A percentile compares a stretch with the other conserved stretches of the same genome.
Conservation (phyloP, 2,797 vertebrate species). For the Pitangus sulphuratus region DNA sequence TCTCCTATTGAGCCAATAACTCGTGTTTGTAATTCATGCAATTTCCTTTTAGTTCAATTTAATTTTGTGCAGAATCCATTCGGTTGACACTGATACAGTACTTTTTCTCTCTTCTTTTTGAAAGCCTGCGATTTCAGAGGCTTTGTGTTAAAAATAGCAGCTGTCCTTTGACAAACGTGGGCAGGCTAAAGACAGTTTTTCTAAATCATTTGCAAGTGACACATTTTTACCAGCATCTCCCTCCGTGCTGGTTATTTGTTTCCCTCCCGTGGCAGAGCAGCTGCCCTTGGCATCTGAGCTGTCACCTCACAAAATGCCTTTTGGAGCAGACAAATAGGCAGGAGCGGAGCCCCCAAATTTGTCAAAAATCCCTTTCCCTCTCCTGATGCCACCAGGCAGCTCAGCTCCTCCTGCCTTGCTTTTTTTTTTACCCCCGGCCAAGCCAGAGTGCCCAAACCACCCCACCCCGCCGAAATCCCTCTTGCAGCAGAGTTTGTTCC, state of each 20-base stretch:
- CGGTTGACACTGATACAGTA: neutral
- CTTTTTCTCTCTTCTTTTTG: neutral
- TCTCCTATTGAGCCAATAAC: neutral
- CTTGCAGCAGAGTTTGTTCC: neutral
- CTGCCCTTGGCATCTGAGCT: neutral
- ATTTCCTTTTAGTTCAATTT: slow-evolving; percentile 8
- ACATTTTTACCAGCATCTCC: neutral
- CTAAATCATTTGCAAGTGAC: neutral
- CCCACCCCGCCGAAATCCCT: neutral
- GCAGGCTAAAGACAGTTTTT: neutral
- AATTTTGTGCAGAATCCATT: neutral
- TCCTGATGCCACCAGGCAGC: neutral
- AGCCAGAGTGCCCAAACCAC: neutral
- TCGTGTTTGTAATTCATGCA: slow-evolving; percentile 27
- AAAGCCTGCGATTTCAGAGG: neutral
- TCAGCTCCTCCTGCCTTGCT: neutral
- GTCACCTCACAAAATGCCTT: neutral
- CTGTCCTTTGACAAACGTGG: neutral
- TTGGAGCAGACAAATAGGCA: neutral
- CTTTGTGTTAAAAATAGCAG: slow-evolving; percentile 29
- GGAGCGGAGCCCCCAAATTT: neutral
- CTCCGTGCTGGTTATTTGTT: neutral
- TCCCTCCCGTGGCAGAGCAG: neutral
- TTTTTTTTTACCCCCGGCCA: neutral
- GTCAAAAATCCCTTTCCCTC: neutral